Conservation (phyloP, 2,888 invertebrate genomes). For the Trypoxylon attenuatum region DNA sequence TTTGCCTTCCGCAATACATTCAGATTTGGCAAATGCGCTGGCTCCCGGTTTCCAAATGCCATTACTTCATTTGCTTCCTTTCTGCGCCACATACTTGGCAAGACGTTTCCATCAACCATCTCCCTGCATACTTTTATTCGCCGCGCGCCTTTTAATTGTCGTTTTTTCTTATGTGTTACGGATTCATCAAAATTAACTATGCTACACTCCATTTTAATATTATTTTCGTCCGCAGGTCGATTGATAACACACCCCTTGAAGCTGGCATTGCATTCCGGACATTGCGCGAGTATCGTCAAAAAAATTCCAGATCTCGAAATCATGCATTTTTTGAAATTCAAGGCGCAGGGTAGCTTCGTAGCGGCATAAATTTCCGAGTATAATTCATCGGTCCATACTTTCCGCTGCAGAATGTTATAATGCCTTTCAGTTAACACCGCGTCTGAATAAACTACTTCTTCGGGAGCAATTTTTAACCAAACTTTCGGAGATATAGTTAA, state of each 20-base stretch:
- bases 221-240: neutral
- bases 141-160: constrained; percentile 30
- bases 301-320: neutral
- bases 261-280: neutral
- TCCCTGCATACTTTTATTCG: constrained; percentile 17
- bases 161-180: constrained; percentile 21
- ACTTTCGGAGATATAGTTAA: too few species aligned
- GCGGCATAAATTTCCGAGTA: neutral
- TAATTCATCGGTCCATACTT: neutral
- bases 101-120: constrained; percentile 24
- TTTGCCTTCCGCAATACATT: constrained; percentile 24
- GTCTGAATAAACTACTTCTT: too few species aligned
- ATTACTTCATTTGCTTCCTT: constrained; percentile 27
- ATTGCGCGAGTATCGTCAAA: neutral
- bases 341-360: neutral
- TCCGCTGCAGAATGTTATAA: too few species aligned
- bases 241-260: neutral
- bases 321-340: neutral
- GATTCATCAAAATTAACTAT: constrained; percentile 22
- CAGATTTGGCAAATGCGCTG: constrained; percentile 21
- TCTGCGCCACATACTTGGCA: constrained; percentile 29
- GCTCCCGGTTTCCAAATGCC: constrained; percentile 26
- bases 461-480: too few species aligned
- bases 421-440: too few species aligned
- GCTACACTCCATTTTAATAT: neutral